These are phyloP conservation scores for Leptinotarsa peninsularis DNA, from an alignment of 2,888 invertebrate genomes.

Conservation along the genomic window DNA sequence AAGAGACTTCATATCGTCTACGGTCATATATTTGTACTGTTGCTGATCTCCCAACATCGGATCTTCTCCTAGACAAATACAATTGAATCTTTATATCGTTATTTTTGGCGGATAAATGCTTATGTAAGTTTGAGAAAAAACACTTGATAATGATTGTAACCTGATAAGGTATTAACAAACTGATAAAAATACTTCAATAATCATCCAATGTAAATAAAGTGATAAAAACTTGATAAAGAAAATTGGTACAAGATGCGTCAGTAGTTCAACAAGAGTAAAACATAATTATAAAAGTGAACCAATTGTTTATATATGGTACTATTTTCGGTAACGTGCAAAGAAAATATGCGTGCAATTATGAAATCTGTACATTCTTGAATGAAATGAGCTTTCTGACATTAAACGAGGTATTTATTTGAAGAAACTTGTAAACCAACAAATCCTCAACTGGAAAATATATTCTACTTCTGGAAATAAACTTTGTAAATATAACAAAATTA, in stretches of 20 bases:
- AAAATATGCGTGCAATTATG: constrained; percentile 1
- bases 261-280: neutral
- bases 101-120: neutral
- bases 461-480: neutral
- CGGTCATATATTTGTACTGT: constrained; percentile 83
- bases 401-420: too few relatives aligned
- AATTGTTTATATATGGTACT: neutral
- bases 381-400: neutral
- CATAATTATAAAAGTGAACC: neutral
- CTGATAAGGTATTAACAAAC: constrained; percentile 25
- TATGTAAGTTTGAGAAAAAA: constrained; percentile 16
- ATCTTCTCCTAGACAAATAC: constrained; percentile 72
- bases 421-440: too few relatives aligned
- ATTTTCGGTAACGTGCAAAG: neutral
- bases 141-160: constrained; percentile 17
- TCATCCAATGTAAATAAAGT: constrained; percentile 10
- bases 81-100: neutral
- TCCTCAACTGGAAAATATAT: neutral
- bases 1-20: constrained; percentile 82
- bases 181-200: constrained; percentile 17
- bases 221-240: constrained; percentile 9
- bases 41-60: constrained; percentile 77
- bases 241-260: neutral
- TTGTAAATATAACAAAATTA: neutral
- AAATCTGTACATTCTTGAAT: neutral